Conservation (phyloP, 1,140 invertebrate genomes). For the Drosophila sturtevanti region DNA sequence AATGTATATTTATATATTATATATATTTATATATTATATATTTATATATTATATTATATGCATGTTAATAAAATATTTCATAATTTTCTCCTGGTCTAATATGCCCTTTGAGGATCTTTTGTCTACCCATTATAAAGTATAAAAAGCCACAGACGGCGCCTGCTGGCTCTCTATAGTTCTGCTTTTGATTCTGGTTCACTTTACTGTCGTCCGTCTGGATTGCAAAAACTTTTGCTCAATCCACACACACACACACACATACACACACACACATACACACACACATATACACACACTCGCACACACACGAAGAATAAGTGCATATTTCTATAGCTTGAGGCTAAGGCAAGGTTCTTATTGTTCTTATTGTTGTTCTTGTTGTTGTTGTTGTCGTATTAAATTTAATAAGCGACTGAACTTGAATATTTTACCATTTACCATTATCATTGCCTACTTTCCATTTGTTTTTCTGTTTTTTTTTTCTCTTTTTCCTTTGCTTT, state of each 20-base stretch:
- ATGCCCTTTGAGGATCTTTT: background rate
- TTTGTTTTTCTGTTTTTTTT: background rate
- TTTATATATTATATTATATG: too few relatives aligned
- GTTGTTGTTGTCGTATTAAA: constrained; percentile 48
- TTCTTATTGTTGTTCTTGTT: constrained; percentile 25
- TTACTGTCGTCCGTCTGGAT: constrained; percentile 10
- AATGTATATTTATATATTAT: too few relatives aligned
- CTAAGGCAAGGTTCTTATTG: background rate
- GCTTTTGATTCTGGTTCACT: constrained; percentile 18
- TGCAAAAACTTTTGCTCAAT: constrained; percentile 40
- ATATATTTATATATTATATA: too few relatives aligned
- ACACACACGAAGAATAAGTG: background rate
- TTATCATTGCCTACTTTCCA: constrained; percentile 27
- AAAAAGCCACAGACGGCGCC: constrained; percentile 25
- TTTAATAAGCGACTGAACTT: constrained; percentile 64
- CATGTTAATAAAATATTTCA: too few relatives aligned
- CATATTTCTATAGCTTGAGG: constrained; percentile 1
- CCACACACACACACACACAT: constrained; percentile 9
- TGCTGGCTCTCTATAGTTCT: constrained; percentile 38
- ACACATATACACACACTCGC: constrained; percentile 10
- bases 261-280: constrained; percentile 10
- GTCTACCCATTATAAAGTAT: background rate
- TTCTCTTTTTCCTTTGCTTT: background rate
- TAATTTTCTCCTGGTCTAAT: background rate
- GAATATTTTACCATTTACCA: constrained; percentile 42